Evolutionary conservation across 2,797 vertebrate species (phyloP), one percentile per base, ranked within the genome.

Genomic region (Coccyzus lansbergi): DNA sequence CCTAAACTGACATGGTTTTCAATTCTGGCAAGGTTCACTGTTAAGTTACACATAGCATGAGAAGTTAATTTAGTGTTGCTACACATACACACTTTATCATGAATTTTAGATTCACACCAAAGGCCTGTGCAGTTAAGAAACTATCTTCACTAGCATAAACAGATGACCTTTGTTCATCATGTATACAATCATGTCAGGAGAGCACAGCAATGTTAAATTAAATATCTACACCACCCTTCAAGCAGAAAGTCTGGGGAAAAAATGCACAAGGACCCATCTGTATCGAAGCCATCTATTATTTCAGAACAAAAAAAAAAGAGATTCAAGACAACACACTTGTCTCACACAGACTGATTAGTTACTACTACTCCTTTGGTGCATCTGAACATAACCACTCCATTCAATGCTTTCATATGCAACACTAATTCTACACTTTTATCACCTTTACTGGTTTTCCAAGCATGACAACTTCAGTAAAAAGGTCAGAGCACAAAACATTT

Each of bases 401-500:
- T 91, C 90, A 92, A 36, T 83, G 92, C 92, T 96, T 85, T 85
- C 78, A 84, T 94, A 82, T 83, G 93, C 81, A 88, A 82, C 75
- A 82, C 36, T 94, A 90, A 64, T 83, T 94, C 88, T 94, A 88
- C 78, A 90, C 86, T 96, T 97, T 92, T 93, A 93, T 95, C 96
- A 97, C 93, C 95, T 97, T 97, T 98, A 98, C 97, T 97, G 88
- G 83, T 97, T 94, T 97, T 97, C 95, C 94, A 98, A 97, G 95
- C 97, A 97, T 95, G 94, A 98, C 96, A 98, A 91, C 65, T 86
- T 77, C 38, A 62, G 96, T 97, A 94, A 96, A 96, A 95, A 96
- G 94, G 88, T 96, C 95, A 97, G 83, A 97, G 94, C 96, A 97
- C 95, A 97, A 96, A 95, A 97, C 95, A 96, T 70, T 95, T 92